Percentiles rank a stretch among this genome's conserved stretches.
These are phyloP conservation scores for Bedellia somnulentella DNA, from an alignment of 2,888 invertebrate species.

Conservation along the genomic window DNA sequence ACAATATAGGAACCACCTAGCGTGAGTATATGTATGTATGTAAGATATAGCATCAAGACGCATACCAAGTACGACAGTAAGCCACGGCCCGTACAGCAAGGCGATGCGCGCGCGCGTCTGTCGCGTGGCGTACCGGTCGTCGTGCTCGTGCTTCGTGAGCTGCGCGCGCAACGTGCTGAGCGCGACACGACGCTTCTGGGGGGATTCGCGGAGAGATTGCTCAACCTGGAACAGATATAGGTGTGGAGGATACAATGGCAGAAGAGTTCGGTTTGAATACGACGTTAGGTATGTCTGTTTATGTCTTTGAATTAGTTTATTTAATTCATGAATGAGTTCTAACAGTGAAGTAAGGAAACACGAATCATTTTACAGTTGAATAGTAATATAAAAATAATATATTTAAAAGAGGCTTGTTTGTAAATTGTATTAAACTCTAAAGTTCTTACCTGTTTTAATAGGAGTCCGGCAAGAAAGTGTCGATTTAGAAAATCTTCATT, in stretches of 20 bases:
- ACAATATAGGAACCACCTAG: no score
- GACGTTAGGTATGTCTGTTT: no score
- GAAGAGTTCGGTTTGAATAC: no score
- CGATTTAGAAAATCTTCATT: conserved; percentile 84
- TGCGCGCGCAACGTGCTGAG: conserved; percentile 80
- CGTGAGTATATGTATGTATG: no score
- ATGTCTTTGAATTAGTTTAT: no score
- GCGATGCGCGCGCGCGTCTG: conserved; percentile 85
- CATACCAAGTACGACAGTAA: conserved; percentile 74
- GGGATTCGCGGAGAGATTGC: conserved; percentile 81
- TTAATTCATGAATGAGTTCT: no score
- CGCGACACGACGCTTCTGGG: conserved; percentile 79
- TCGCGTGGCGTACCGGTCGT: conserved; percentile 83
- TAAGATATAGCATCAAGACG: no score
- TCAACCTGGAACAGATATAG: conserved; percentile 69
- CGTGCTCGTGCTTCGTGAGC: conserved; percentile 91
- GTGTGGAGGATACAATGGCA: no score
- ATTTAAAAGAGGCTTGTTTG: no score
- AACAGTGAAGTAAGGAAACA: no score
- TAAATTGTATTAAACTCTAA: background rate
- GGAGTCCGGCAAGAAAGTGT: conserved; percentile 87
- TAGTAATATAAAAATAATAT: no score
- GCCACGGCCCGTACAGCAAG: conserved; percentile 88
- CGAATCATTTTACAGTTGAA: no score
- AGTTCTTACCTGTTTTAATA: conserved; percentile 77